phyloP scores from a whole-genome alignment of 1,140 invertebrate genomes.

The Cheumatopsyche charites region DNA sequence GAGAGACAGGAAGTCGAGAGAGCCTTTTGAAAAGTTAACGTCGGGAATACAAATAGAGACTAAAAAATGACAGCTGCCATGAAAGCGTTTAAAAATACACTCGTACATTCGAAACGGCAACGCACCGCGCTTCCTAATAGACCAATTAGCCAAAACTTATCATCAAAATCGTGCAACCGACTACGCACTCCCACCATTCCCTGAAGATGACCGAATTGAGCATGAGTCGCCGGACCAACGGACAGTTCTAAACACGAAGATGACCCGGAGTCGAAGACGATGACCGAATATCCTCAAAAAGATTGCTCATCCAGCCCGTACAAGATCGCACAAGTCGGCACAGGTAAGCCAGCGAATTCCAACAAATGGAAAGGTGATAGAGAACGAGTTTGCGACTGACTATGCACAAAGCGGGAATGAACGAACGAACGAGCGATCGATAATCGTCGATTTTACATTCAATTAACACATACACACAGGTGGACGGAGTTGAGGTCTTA shows the following conservation, averaged over 20 bases:
- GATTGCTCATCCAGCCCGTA: neutral
- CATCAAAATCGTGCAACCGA: neutral
- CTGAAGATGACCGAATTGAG: neutral
- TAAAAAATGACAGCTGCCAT: constrained; percentile 25
- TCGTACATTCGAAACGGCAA: neutral
- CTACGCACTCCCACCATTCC: neutral
- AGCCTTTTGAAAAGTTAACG: constrained; percentile 12
- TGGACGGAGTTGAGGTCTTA: neutral
- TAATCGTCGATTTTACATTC: neutral
- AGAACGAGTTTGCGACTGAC: neutral
- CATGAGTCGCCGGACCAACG: neutral
- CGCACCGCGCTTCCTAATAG: neutral
- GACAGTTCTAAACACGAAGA: neutral
- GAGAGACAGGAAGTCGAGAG: constrained; percentile 45
- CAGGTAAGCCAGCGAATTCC: neutral
- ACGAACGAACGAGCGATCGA: neutral
- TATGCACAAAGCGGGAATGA: neutral
- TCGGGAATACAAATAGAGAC: constrained; percentile 15
- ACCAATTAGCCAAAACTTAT: neutral
- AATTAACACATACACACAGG: constrained; percentile 2
- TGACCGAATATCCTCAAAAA: neutral
- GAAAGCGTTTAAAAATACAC: neutral
- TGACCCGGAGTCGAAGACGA: neutral
- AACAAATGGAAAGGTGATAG: constrained; percentile 1
- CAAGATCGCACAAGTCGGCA: neutral